A percentile compares a stretch with the other conserved stretches of the same genome.
These are phyloP conservation scores for Tarsius wallacei DNA, from an alignment of 2,797 vertebrate species.

Conservation along the genomic window DNA sequence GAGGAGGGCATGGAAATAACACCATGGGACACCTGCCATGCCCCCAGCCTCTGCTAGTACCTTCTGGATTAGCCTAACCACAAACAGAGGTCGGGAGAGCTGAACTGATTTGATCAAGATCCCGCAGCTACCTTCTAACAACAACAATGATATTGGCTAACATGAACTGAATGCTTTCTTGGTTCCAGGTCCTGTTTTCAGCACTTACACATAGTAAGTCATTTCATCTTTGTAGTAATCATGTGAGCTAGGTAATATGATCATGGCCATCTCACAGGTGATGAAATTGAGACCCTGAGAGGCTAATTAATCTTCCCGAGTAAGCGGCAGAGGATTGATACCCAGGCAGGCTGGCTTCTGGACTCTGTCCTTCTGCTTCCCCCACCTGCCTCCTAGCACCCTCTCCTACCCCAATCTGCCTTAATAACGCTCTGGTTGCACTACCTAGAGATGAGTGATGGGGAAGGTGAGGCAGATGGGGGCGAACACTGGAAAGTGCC, in stretches of 20 bases:
- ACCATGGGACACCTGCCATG: fast-evolving
- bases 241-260: neutral
- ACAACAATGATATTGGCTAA: neutral
- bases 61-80: neutral
- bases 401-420: too few relatives aligned
- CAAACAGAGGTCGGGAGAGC: neutral
- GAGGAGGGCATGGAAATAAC: neutral
- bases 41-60: neutral
- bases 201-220: fast-evolving
- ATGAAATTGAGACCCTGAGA: neutral
- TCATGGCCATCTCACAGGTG: neutral
- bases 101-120: neutral
- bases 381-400: neutral
- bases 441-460: neutral
- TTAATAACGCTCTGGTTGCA: fast-evolving
- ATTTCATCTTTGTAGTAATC: neutral
- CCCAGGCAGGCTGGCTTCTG: neutral
- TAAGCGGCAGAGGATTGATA: neutral
- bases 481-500: neutral
- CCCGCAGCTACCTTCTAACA: neutral
- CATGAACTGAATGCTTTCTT: neutral
- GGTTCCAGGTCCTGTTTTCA: neutral
- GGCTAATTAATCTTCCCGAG: neutral
- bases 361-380: neutral
- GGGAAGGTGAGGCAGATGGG: neutral